Conservation (phyloP, 2,113 vertebrate genomes). For the Pedionomus torquatus region DNA sequence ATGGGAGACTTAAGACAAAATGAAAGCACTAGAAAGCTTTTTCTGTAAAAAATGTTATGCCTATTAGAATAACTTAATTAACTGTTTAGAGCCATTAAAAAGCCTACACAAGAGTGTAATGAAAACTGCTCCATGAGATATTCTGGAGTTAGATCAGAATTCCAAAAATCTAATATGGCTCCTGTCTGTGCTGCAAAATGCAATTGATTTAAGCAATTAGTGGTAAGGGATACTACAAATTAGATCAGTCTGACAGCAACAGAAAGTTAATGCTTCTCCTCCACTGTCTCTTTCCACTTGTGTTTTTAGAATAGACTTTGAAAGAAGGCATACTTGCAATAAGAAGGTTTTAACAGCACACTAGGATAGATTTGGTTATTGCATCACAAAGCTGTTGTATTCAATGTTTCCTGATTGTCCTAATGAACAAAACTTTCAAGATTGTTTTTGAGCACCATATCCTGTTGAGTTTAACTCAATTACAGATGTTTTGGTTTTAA, state of each 20-base stretch:
- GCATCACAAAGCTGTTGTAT: neutral
- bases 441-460: neutral
- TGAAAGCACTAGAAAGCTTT: neutral
- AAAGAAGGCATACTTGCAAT: neutral
- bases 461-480: neutral
- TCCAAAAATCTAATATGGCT: slow-evolving; percentile 51
- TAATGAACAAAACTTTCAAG: neutral
- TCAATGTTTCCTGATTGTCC: neutral
- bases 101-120: neutral
- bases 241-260: slow-evolving; percentile 22
- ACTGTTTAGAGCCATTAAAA: slow-evolving; percentile 18
- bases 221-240: slow-evolving; percentile 22
- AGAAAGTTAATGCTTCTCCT: slow-evolving; percentile 5
- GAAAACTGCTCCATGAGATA: neutral
- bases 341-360: neutral
- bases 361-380: neutral
- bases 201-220: slow-evolving; percentile 54
- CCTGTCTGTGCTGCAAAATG: slow-evolving; percentile 19
- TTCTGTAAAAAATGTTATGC: neutral
- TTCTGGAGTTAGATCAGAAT: slow-evolving; percentile 22
- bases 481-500: neutral
- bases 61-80: slow-evolving; percentile 20
- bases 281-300: neutral
- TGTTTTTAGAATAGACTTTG: neutral
- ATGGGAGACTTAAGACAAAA: neutral